These are phyloP conservation scores for Augochlorella aurata DNA, from an alignment of 2,888 invertebrate species.

Conservation along the genomic window DNA sequence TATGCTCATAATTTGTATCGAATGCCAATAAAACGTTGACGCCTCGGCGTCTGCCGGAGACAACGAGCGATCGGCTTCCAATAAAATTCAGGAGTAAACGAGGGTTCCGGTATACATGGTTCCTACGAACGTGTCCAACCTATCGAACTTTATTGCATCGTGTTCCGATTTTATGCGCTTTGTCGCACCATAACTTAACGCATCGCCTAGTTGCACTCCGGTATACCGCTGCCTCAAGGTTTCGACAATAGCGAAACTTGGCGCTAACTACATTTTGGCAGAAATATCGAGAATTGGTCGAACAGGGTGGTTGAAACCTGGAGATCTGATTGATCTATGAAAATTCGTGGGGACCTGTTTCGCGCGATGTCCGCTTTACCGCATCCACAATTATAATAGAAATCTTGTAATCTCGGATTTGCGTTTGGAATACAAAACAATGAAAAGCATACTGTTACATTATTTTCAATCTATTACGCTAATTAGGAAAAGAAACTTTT, in stretches of 20 bases:
- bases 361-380: too few species aligned
- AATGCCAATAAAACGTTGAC: constrained; percentile 33
- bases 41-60: neutral
- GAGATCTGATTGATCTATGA: too few species aligned
- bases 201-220: neutral
- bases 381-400: too few species aligned
- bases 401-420: too few species aligned
- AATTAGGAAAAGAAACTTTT: too few species aligned
- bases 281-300: neutral
- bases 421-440: too few species aligned
- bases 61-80: neutral
- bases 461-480: too few species aligned
- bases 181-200: neutral
- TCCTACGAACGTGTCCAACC: neutral
- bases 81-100: neutral
- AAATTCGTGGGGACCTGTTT: too few species aligned
- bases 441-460: too few species aligned
- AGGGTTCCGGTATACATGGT: neutral
- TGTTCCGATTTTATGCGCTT: neutral
- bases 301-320: neutral
- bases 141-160: neutral
- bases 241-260: neutral
- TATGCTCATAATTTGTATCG: constrained; percentile 81
- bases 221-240: too few species aligned
- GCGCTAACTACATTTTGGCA: neutral